Evolutionary conservation across 2,888 invertebrate genomes (phyloP), one percentile per base, ranked within the genome.

Genomic region (Clivina fossor): DNA sequence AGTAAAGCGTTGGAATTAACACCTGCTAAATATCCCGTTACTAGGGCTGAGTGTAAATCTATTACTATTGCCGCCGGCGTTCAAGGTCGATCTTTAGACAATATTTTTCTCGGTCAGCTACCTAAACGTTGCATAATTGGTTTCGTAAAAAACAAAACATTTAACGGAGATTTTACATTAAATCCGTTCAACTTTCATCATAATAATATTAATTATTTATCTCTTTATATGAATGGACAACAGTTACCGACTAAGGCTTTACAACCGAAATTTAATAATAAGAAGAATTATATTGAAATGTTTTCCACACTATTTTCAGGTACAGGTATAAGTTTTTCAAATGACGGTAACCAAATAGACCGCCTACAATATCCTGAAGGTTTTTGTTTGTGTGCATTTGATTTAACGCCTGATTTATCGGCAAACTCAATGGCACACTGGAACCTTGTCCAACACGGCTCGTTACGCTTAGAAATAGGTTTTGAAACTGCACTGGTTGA

Each of bases 41-140:
- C n/a, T n/a, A n/a, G n/a, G n/a, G n/a, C n/a, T n/a, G n/a, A n/a
- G n/a, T n/a, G 57, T 28, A 65, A 64, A 53, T 46, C 62, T 1
- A 41, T 62, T 8, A 61, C 65, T 4, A 60, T 66, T 15, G 58
- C 61, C 5, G 8, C 49, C 2, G 63, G 62, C 0, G 60, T 63
- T 11, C 62, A 62, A 24, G 61, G 60, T 7, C 63, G 66, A 50
- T 58, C 63, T 1, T 56, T 68, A 37, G 68, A 70, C 40, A 68
- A 69, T 43, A 30, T 69, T 5, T 67, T 67, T 49, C 28, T 62
- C 2, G 66, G 66, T 1, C 63, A 63, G 48, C 43, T 69, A n/a
- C 70, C 70, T 1, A 63, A 64, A 53, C 57, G 65, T 35, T 56
- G 69, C 7, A 59, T 69, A 15, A 19, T 70, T n/a, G 65, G 64